Conservation (phyloP, 2,113 vertebrate genomes). For the Prunella fulvescens region DNA sequence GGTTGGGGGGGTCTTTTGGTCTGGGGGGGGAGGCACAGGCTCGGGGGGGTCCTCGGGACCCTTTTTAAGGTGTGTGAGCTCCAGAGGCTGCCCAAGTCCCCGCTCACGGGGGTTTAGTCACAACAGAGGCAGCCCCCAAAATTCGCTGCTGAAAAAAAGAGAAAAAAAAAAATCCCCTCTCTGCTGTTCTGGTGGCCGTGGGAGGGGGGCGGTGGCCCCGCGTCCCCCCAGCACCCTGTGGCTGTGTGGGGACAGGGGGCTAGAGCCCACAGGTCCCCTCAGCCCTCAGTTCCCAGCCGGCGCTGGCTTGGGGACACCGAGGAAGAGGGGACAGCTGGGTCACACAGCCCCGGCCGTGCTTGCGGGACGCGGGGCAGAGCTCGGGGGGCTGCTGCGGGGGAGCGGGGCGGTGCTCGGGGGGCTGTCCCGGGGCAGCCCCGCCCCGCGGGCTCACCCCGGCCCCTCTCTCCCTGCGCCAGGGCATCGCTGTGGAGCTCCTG, state of each 20-base stretch:
- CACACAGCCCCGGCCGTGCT: background rate
- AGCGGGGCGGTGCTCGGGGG: background rate
- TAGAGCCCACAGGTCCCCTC: background rate
- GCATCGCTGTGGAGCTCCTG: constrained; percentile 90
- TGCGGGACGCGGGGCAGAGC: background rate
- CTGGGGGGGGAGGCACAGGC: background rate
- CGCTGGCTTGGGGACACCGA: background rate
- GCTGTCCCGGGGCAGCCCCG: background rate
- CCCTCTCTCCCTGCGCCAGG: constrained; percentile 69
- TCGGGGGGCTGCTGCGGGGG: background rate
- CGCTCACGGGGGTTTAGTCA: background rate
- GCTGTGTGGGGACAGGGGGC: background rate
- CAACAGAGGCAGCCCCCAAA: background rate
- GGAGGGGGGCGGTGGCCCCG: background rate
- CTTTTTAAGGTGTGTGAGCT: background rate
- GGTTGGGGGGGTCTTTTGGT: background rate
- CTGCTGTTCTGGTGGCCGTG: background rate
- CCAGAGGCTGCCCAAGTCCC: background rate
- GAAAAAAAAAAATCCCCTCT: background rate
- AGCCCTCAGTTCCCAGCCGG: background rate
- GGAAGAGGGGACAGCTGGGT: background rate
- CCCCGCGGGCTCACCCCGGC: background rate
- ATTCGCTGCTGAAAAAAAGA: background rate
- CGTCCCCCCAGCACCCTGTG: background rate
- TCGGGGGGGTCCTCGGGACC: background rate